Evolutionary conservation across 2,113 vertebrate genomes (phyloP), one percentile per base, ranked within the genome.

Genomic region (Anhinga rufa): DNA sequence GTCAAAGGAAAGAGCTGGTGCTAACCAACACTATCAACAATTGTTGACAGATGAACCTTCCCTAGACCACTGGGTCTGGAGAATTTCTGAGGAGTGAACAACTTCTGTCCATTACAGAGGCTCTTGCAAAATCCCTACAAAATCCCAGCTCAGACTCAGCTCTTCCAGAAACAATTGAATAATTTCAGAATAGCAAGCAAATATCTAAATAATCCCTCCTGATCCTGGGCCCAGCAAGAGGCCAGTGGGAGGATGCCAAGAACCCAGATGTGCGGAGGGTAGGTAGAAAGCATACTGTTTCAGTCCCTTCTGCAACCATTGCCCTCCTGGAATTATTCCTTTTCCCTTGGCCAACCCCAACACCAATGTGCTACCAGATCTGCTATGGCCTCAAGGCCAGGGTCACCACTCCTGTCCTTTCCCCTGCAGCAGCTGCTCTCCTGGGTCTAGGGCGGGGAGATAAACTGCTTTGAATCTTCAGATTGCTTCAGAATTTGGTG

Each of bases 101-200:
- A 72, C 64, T 76, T 72, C 84, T 89, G 69, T 79, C 91, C 40
- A 34, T 87, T 92, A 58, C 74, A 72, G 55, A 82, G 78, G 12
- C 44, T 95, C 52, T 86, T 89, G 84, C 74, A 89, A 95, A 96
- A 97, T 71, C 76, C 70, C 80, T 70, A 3, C 60, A 52, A 86
- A 86, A 86, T 74, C 87, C 74, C 86, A 71, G 65, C 69, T 87
- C 78, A 72, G 52, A 25, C 36, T 86, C 55, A 25, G 42, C 77
- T 52, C 24, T 94, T 92, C 91, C 93, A 90, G 74, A 61, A 95
- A 95, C 65, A 82, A 87, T 9, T 46, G 31, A 82, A 60, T 58
- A 77, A 65, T 44, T 91, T 92, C 42, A 79, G 74, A 93, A 34
- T 5, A 91, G 40, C 34, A 66, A 51, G 31, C 12, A 94, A 77